These are phyloP conservation scores for Takifugu rubripes DNA, from an alignment of 2,797 vertebrate genomes.

Conservation along the genomic window DNA sequence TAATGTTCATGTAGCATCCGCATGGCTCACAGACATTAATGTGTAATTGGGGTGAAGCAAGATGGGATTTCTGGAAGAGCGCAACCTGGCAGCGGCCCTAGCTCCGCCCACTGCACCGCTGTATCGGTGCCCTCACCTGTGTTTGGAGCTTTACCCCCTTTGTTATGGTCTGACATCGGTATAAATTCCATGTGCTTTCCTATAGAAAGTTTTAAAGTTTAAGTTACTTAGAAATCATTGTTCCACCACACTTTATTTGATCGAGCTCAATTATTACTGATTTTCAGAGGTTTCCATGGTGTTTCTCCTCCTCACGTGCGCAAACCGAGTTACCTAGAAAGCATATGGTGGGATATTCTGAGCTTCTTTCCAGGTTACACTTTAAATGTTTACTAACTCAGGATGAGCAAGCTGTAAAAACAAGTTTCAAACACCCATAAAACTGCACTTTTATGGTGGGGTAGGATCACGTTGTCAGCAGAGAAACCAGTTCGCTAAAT, in stretches of 20 bases:
- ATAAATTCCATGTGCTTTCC: no score
- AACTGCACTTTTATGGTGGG: no score
- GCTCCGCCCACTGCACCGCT: no score
- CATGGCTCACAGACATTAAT: slow-evolving; percentile 24
- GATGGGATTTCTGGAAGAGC: slow-evolving; percentile 1
- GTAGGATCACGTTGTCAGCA: no score
- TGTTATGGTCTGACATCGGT: slow-evolving; percentile 3
- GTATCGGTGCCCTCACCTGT: no score
- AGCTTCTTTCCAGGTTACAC: slow-evolving; percentile 3
- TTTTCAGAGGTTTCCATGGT: neutral
- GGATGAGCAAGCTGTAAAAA: no score
- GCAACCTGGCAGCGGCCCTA: no score
- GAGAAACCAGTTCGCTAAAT: no score
- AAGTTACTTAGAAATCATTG: neutral
- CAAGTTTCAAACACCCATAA: no score
- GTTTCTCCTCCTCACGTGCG: neutral
- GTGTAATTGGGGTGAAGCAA: slow-evolving; percentile 28
- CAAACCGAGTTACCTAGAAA: slow-evolving; percentile 17
- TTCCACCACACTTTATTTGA: no score
- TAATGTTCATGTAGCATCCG: slow-evolving; percentile 29
- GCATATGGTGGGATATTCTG: neutral
- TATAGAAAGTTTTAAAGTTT: neutral
- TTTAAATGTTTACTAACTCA: neutral
- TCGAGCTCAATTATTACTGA: neutral
- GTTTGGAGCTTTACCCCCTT: no score